Evolutionary conservation across 1,140 invertebrate species (phyloP).

Genomic region (Heliconius hermathena): DNA sequence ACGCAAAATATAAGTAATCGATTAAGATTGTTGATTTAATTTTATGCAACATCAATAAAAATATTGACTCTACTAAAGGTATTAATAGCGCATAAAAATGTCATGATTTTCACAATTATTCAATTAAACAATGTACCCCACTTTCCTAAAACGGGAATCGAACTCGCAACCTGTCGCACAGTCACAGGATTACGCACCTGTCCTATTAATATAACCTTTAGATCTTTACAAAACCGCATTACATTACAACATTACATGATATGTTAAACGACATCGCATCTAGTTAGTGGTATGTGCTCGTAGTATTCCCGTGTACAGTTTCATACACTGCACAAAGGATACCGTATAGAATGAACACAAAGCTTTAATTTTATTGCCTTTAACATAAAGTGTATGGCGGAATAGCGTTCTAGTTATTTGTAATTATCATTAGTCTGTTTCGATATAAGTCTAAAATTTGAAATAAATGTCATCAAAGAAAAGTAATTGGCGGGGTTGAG

Average conservation of each 20-base stretch:
- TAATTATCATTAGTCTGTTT: neutral
- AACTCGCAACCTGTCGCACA: neutral
- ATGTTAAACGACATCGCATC: conserved; percentile 21
- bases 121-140: too few relatives aligned
- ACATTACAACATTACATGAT: neutral
- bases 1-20: too few relatives aligned
- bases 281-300: conserved; percentile 24
- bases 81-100: too few relatives aligned
- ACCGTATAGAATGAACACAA: neutral
- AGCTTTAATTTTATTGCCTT: neutral
- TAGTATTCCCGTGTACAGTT: conserved; percentile 10
- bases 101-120: too few relatives aligned
- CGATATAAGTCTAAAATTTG: neutral
- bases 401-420: neutral
- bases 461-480: neutral
- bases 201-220: neutral
- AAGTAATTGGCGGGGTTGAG: too few relatives aligned
- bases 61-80: too few relatives aligned
- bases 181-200: neutral
- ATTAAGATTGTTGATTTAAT: too few relatives aligned
- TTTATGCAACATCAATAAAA: too few relatives aligned
- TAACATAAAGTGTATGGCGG: neutral
- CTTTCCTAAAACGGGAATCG: neutral
- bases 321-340: conserved; percentile 21
- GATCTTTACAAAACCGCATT: neutral